A percentile compares a stretch with the other conserved stretches of the same genome.
phyloP scores from a whole-genome alignment of 2,888 invertebrate species.

The Galerucella calmariensis region DNA sequence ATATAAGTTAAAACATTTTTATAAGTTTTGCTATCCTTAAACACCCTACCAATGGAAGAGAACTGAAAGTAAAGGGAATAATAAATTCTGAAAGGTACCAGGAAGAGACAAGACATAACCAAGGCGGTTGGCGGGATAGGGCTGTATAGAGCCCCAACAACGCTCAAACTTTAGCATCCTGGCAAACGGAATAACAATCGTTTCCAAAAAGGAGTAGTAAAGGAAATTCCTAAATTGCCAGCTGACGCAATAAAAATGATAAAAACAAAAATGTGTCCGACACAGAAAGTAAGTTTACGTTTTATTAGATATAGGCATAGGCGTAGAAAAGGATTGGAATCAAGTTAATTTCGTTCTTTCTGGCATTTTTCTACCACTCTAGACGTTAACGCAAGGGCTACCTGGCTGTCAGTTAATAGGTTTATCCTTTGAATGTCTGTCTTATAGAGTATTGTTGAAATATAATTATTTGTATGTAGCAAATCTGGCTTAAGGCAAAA shows the following conservation, averaged over 20 bases:
- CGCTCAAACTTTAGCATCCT: conserved; percentile 33
- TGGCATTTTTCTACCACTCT: too few species aligned
- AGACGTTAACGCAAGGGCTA: too few species aligned
- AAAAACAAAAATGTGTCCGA: conserved; percentile 56
- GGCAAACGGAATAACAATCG: conserved; percentile 59
- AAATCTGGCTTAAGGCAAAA: too few species aligned
- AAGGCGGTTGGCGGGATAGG: conserved; percentile 49
- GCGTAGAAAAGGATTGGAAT: conserved; percentile 20
- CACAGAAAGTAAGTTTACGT: conserved; percentile 51
- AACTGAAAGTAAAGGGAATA: conserved; percentile 58
- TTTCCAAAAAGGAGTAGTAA: conserved; percentile 42
- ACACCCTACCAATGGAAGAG: background rate
- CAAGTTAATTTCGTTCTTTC: too few species aligned
- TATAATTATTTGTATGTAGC: too few species aligned
- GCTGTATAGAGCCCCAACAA: conserved; percentile 20
- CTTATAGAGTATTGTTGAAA: too few species aligned
- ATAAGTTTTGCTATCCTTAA: background rate
- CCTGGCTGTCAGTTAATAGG: too few species aligned
- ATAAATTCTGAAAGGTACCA: conserved; percentile 56
- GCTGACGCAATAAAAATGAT: conserved; percentile 58
- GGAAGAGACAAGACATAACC: conserved; percentile 55
- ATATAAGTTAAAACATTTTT: too few species aligned
- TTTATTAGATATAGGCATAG: conserved; percentile 21
- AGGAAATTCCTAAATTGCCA: conserved; percentile 54
- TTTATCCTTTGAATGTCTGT: too few species aligned